Conservation (phyloP, 2,797 vertebrate species). For the Zenarchopterus dispar region DNA sequence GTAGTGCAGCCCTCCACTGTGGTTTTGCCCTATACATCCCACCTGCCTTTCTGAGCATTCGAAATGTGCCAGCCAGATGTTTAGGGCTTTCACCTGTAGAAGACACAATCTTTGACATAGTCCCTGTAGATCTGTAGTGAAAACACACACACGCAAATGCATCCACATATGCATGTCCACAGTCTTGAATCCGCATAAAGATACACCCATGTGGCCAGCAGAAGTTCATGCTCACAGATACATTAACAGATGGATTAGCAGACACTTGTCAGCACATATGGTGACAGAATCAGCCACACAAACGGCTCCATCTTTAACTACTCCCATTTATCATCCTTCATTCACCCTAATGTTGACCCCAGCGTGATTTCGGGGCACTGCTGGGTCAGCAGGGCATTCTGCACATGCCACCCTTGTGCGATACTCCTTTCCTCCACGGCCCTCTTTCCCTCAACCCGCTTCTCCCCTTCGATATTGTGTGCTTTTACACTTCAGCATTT, state of each 20-base stretch:
- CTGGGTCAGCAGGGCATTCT: slow-evolving; percentile 27
- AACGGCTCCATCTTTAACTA: slow-evolving; percentile 39
- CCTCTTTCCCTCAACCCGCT: slow-evolving; percentile 33
- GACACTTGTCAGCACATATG: slow-evolving; percentile 37
- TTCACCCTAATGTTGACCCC: slow-evolving; percentile 41
- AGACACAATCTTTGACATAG: slow-evolving; percentile 61
- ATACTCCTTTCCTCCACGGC: slow-evolving; percentile 48
- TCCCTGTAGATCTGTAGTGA: slow-evolving; percentile 48
- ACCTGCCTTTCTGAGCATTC: slow-evolving; percentile 53
- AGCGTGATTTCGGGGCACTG: slow-evolving; percentile 15
- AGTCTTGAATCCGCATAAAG: slow-evolving; percentile 35
- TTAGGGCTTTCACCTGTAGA: slow-evolving; percentile 71
- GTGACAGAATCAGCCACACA: slow-evolving; percentile 24
- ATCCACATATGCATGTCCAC: slow-evolving; percentile 1
- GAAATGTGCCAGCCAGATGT: slow-evolving; percentile 79
- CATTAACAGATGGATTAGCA: slow-evolving; percentile 40
- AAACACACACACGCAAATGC: slow-evolving; percentile 3
- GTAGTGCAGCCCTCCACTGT: slow-evolving; percentile 57
- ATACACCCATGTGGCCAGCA: slow-evolving; percentile 35
- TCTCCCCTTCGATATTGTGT: slow-evolving; percentile 72
- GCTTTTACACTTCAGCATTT: slow-evolving; percentile 67
- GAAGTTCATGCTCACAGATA: slow-evolving; percentile 25
- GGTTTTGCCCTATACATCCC: slow-evolving; percentile 52
- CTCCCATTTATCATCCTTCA: slow-evolving; percentile 41
- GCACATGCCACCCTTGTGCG: slow-evolving; percentile 65